phyloP scores from a whole-genome alignment of 2,113 vertebrate genomes.

The Sylvilagus bachmani region DNA sequence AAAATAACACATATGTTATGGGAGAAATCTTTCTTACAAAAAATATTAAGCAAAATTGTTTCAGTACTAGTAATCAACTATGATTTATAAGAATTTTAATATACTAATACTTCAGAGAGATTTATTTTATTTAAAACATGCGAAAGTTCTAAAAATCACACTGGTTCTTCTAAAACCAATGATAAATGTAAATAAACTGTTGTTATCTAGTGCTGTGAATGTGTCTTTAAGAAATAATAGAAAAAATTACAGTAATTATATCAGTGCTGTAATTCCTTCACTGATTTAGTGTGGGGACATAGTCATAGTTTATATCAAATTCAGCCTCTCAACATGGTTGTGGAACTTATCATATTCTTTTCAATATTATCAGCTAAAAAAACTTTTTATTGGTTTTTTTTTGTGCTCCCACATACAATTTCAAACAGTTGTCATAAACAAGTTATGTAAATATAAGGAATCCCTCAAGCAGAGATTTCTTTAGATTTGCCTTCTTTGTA shows the following conservation, averaged over 20 bases:
- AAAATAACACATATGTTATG: slow-evolving; percentile 17
- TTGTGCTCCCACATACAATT: not conserved
- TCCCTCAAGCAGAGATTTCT: not conserved
- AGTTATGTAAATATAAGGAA: not conserved
- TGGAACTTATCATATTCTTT: not conserved
- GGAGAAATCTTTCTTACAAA: slow-evolving; percentile 1
- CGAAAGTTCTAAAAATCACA: slow-evolving; percentile 7
- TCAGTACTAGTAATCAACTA: not conserved
- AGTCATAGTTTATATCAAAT: not conserved
- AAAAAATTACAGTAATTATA: not conserved
- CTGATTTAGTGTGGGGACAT: too few species aligned
- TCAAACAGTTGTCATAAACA: not conserved
- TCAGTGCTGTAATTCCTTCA: too few species aligned
- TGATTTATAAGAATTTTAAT: not conserved
- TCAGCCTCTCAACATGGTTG: not conserved
- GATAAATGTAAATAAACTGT: not conserved
- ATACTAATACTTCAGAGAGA: not conserved
- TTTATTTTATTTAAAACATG: not conserved
- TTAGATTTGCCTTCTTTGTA: not conserved
- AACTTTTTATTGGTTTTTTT: slow-evolving; percentile 8
- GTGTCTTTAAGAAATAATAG: not conserved
- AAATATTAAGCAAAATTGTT: slow-evolving; percentile 24
- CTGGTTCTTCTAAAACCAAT: not conserved
- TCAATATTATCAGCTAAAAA: slow-evolving; percentile 12
- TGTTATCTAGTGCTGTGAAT: not conserved